These are phyloP conservation scores for Lamellibrachia luymesi DNA, from an alignment of 1,140 invertebrate genomes.

Conservation along the genomic window DNA sequence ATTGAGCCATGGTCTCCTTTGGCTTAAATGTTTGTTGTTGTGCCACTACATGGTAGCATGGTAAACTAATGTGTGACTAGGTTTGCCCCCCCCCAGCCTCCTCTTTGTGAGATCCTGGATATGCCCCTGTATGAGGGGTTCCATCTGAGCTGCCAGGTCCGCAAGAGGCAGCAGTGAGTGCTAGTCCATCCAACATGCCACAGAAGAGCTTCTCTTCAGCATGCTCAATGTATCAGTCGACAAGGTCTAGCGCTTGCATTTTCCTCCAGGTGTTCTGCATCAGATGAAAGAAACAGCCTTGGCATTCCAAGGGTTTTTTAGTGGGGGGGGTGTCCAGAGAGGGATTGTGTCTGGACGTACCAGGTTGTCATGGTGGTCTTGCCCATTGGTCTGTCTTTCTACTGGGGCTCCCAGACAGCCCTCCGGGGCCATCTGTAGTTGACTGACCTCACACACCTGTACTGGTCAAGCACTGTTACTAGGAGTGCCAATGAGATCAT, in stretches of 20 bases:
- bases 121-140: no score
- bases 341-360: neutral
- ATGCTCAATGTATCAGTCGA: neutral
- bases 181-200: neutral
- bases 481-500: neutral
- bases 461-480: neutral
- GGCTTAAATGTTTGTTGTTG: no score
- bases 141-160: no score
- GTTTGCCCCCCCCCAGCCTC: no score
- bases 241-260: neutral
- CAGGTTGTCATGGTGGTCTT: neutral
- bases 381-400: neutral
- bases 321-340: neutral
- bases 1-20: no score
- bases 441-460: neutral
- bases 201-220: neutral
- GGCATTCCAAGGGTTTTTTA: neutral
- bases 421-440: no score
- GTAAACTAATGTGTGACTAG: no score
- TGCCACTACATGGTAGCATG: no score
- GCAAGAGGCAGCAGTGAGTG: neutral
- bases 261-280: neutral
- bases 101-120: no score
- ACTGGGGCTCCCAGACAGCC: neutral
- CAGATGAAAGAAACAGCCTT: neutral